Evolutionary conservation across 2,888 invertebrate species (phyloP).

Genomic region (Epistrophella euchroma): DNA sequence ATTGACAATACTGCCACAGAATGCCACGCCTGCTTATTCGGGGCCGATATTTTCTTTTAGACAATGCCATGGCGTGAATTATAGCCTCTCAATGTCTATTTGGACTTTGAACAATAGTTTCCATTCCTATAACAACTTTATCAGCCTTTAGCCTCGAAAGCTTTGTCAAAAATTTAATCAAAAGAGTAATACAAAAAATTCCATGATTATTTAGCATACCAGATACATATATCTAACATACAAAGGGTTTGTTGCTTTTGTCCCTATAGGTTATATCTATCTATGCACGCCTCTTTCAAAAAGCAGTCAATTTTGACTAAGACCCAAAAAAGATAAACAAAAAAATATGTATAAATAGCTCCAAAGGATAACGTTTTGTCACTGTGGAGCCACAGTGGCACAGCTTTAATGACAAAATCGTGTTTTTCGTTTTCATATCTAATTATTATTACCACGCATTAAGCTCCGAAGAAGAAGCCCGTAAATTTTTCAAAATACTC

Average conservation of each 20-base stretch:
- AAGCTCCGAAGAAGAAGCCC: slow-evolving; percentile 33
- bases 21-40: slow-evolving; percentile 35
- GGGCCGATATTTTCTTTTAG: slow-evolving; percentile 10
- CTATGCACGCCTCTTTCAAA: slow-evolving; percentile 23
- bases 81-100: slow-evolving; percentile 36
- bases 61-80: slow-evolving; percentile 31
- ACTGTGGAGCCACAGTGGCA: slow-evolving; percentile 10
- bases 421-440: slow-evolving; percentile 68
- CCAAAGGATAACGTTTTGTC: slow-evolving; percentile 4
- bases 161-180: slow-evolving; percentile 57
- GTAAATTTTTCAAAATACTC: slow-evolving; percentile 70
- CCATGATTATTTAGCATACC: slow-evolving; percentile 35
- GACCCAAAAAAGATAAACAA: background rate
- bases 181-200: slow-evolving; percentile 12
- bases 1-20: background rate
- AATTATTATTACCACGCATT: slow-evolving; percentile 72
- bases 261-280: background rate
- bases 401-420: slow-evolving; percentile 73
- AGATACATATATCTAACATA: slow-evolving; percentile 13
- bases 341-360: background rate
- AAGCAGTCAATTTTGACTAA: slow-evolving; percentile 35
- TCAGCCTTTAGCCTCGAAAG: slow-evolving; percentile 24
- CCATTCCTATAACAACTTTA: slow-evolving; percentile 30
- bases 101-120: slow-evolving; percentile 6
- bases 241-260: slow-evolving; percentile 15